These are phyloP conservation scores for Megaptera novaeangliae DNA, from an alignment of 2,113 vertebrate genomes.

Conservation along the genomic window DNA sequence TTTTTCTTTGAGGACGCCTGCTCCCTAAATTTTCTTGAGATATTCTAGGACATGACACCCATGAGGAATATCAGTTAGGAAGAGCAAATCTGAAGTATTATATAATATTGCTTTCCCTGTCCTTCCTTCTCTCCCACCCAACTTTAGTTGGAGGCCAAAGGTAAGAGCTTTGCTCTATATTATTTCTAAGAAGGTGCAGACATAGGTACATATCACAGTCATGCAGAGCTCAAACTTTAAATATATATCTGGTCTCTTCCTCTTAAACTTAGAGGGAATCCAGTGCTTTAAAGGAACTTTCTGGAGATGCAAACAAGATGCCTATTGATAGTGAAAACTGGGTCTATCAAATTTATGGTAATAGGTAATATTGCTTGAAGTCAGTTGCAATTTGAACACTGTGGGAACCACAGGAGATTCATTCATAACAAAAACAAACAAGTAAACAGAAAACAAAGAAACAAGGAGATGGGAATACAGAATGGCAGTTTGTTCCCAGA, in stretches of 20 bases:
- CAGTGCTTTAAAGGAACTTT: neutral
- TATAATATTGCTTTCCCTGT: neutral
- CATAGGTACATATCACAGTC: neutral
- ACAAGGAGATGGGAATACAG: neutral
- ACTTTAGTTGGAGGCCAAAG: neutral
- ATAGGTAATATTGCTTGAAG: neutral
- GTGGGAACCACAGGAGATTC: neutral
- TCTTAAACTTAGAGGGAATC: neutral
- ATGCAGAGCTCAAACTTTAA: neutral
- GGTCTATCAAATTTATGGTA: neutral
- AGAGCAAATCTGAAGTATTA: neutral
- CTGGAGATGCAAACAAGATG: neutral
- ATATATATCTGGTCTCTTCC: neutral
- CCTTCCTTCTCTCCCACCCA: accelerated
- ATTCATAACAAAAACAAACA: neutral
- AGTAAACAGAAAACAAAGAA: neutral
- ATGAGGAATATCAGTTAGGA: neutral
- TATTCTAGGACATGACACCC: neutral
- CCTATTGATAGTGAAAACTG: neutral
- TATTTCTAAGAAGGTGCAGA: neutral
- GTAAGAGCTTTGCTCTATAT: neutral
- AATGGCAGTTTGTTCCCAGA: neutral
- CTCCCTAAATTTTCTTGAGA: neutral
- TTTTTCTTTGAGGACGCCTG: neutral
- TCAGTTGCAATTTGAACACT: neutral